Percentiles rank a stretch among this genome's conserved stretches.
phyloP scores from a whole-genome alignment of 2,797 vertebrate genomes.

The Hemitrygon akajei region DNA sequence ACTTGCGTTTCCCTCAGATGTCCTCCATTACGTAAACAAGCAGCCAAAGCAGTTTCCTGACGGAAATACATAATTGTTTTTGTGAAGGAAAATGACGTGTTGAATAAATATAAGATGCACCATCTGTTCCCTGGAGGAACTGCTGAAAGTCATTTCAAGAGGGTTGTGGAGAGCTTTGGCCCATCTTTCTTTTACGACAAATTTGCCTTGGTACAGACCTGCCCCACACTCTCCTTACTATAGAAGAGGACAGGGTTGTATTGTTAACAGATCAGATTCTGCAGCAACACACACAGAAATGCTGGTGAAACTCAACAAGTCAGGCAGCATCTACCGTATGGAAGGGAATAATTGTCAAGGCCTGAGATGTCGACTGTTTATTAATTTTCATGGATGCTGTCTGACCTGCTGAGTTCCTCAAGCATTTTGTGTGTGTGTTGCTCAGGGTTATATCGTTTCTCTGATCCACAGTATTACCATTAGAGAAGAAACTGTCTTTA shows the following conservation, averaged over 20 bases:
- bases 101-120: not conserved
- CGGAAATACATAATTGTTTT: not conserved
- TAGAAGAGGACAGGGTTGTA: not conserved
- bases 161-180: not conserved
- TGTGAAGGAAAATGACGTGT: not conserved
- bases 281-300: no score
- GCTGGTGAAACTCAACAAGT: no score
- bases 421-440: no score
- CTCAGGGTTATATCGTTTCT: no score
- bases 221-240: not conserved
- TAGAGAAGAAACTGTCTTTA: not conserved
- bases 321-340: no score
- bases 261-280: not conserved
- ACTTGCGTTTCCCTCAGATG: not conserved
- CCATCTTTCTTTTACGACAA: not conserved
- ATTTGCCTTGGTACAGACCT: not conserved
- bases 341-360: no score
- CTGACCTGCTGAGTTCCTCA: no score
- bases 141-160: not conserved
- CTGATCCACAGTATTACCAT: not conserved
- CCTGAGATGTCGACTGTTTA: no score
- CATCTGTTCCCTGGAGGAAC: constrained; percentile 8
- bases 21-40: not conserved
- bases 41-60: not conserved
- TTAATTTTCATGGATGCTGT: no score